Evolutionary conservation across 2,888 invertebrate genomes (phyloP), one percentile per base, ranked within the genome.

Genomic region (Tenthredo notha): DNA sequence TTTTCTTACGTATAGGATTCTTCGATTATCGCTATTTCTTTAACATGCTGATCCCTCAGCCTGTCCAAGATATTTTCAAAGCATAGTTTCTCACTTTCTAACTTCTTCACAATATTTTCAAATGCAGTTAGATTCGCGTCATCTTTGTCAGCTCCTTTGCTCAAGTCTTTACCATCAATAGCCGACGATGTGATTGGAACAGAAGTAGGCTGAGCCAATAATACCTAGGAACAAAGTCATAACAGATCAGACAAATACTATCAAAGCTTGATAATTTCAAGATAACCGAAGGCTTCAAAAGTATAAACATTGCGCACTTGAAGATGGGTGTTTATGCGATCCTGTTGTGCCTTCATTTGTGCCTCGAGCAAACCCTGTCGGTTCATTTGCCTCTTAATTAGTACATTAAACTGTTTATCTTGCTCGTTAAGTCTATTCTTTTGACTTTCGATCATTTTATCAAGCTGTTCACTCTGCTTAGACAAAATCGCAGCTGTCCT

Each of bases 331-430:
- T 92, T 88, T 77, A 92, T 92, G 2, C 91, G 89, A 58, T 91
- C 90, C 84, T 92, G 93, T 84, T 92, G 92, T 65, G 89, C 86
- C 87, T 91, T 91, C 88, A 93, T 90, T 87, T 92, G 92, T 9
- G 90, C 88, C 84, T 93, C 92, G 3, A 92, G 87, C 43, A 90
- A 86, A 85, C 88, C 84, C 86, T 93, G 92, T 18, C 90, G 90
- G 77, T 93, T 92, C 4, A 91, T 85, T 84, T 93, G 92, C 54
- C 88, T 89, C 78, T 90, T 89, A 37, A 92, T 88, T 9, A 92
- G 86, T 29, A 87, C 85, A 74, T 91, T 90, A 77, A 92, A 93
- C 85, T 92, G 90, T 85, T 89, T 91, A 40, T 92, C 91, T 77
- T 92, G 91, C 84, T 92, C 90, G 18, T 85, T 85, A 0, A 92